Evolutionary conservation across 2,113 vertebrate species (phyloP).

Genomic region (Rana temporaria): DNA sequence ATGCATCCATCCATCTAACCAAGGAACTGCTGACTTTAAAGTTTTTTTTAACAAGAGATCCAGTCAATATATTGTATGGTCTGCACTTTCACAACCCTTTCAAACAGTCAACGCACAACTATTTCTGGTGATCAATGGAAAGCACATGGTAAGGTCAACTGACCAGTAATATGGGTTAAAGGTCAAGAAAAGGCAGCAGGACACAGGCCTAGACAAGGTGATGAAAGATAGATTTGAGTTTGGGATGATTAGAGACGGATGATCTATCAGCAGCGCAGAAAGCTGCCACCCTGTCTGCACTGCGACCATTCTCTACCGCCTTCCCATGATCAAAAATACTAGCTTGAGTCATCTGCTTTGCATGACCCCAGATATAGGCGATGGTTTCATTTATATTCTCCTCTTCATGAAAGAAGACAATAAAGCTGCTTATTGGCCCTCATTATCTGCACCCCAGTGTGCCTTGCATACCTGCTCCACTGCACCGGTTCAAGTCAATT

Average conservation of each 20-base stretch:
- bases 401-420: slow-evolving; percentile 80
- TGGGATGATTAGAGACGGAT: neutral
- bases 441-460: slow-evolving; percentile 87
- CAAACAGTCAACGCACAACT: neutral
- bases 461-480: slow-evolving; percentile 86
- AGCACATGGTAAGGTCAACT: slow-evolving; percentile 64
- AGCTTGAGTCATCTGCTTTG: slow-evolving; percentile 66
- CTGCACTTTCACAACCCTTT: neutral
- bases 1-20: no score
- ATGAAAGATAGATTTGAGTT: neutral
- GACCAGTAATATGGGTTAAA: slow-evolving; percentile 63
- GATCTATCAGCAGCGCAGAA: neutral
- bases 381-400: slow-evolving; percentile 72
- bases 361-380: slow-evolving; percentile 68
- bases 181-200: slow-evolving; percentile 58
- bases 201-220: slow-evolving; percentile 6
- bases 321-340: slow-evolving; percentile 63
- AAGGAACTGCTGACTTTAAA: neutral
- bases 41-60: neutral
- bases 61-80: no score
- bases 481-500: slow-evolving; percentile 96
- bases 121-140: slow-evolving; percentile 54
- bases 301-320: slow-evolving; percentile 62
- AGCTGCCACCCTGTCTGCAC: no score
- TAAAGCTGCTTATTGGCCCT: slow-evolving; percentile 78